Evolutionary conservation across 2,113 vertebrate species (phyloP), one percentile per base, ranked within the genome.

Genomic region (Megalops atlanticus): DNA sequence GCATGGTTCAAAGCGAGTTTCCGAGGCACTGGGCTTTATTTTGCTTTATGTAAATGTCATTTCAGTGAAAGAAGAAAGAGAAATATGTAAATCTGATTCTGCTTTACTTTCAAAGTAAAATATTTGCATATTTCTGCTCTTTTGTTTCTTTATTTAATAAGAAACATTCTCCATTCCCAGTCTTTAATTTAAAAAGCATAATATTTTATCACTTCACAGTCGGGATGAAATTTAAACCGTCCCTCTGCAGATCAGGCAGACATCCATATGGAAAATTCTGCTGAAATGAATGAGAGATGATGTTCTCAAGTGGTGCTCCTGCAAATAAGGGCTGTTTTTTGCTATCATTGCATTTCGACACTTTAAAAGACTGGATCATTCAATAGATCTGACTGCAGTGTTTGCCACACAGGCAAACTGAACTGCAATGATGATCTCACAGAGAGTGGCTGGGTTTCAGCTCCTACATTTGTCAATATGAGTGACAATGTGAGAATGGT

Each of bases 131-230:
- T 36, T 27, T 35, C 38, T 38, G 1, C 38, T 74, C n/a, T 74
- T 74, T 39, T 74, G 8, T 74, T 58, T 75, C 71, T 36, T 81
- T 80, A 58, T 64, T 41, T 78, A 24, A 11, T 40, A 33, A 33
- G 24, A 76, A 76, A 49, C 43, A n/a, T 45, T 41, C 39, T 74
- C 11, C 21, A 8, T 71, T 18, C 36, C 70, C 10, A 5, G 15
- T 35, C 33, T 14, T 70, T 33, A 3, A 38, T 38, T 21, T 4
- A 35, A 14, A 4, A 35, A 69, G 39, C 38, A 18, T 31, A 64
- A 39, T 69, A 24, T 74, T 24, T 52, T 12, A 36, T 4, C 31
- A 64, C 40, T 27, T 70, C 1, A 68, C 18, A 38, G 36, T 24
- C 27, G 40, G n/a, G 75, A 39, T 40, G n/a, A 12, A 41, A 39